Percentiles rank a stretch among this genome's conserved stretches.
phyloP scores from a whole-genome alignment of 2,797 vertebrate genomes.

The Etheostoma perlongum region DNA sequence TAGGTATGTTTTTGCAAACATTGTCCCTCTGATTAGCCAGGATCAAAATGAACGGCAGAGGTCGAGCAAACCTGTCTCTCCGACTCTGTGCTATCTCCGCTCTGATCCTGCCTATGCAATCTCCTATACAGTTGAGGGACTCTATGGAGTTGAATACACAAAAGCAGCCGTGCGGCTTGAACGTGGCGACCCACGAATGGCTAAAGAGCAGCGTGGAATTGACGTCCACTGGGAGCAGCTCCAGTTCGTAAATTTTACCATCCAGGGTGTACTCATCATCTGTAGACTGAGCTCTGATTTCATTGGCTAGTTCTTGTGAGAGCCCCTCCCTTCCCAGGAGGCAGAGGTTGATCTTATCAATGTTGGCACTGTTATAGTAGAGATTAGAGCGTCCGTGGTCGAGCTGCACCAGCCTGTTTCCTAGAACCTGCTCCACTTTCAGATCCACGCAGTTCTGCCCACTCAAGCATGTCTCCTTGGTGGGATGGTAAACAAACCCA shows the following conservation, averaged over 20 bases:
- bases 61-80: slow-evolving; percentile 92
- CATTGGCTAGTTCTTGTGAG: slow-evolving; percentile 96
- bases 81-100: slow-evolving; percentile 93
- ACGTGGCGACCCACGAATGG: slow-evolving; percentile 93
- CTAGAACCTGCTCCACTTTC: slow-evolving; percentile 96
- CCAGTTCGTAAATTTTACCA: slow-evolving; percentile 98
- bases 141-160: slow-evolving; percentile 99
- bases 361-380: slow-evolving; percentile 94
- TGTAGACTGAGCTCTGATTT: slow-evolving; percentile 97
- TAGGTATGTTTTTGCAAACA: slow-evolving; percentile 95
- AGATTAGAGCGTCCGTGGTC: slow-evolving; percentile 93
- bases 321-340: slow-evolving; percentile 97
- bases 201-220: slow-evolving; percentile 94
- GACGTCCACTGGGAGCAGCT: slow-evolving; percentile 95
- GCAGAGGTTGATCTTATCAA: slow-evolving; percentile 98
- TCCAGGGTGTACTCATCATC: slow-evolving; percentile 99
- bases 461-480: slow-evolving; percentile 98
- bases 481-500: slow-evolving; percentile 99
- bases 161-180: slow-evolving; percentile 98
- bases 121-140: slow-evolving; percentile 95
- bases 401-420: slow-evolving; percentile 93
- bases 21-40: slow-evolving; percentile 96
- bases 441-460: slow-evolving; percentile 96
- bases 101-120: slow-evolving; percentile 96
- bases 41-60: slow-evolving; percentile 95